Evolutionary conservation across 2,888 invertebrate genomes (phyloP), one percentile per base, ranked within the genome.

Genomic region (Phoronis australis): DNA sequence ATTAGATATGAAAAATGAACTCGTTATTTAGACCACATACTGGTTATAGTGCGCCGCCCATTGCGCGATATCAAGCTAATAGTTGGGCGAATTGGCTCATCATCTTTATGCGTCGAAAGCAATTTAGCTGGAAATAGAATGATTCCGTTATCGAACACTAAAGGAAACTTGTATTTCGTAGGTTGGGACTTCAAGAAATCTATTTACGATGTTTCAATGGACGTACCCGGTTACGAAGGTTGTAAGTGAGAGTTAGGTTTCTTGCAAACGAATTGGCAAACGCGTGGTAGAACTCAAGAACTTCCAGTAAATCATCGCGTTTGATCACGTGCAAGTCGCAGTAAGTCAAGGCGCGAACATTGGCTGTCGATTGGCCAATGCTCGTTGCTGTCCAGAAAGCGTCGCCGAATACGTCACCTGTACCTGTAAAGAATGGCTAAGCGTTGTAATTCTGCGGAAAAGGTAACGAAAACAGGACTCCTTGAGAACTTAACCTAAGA

Each of bases 241-340:
- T 99, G 82, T 99, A 99, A 18, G 99, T 99, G 68, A 99, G 85
- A 64, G 96, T 87, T 71, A 99, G 86, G 81, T 99, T 99, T 68
- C 97, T 83, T 56, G 96, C 92, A 81, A 99, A 99, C 69, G 96
- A 96, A 82, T 97, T 96, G 65, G 97, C 95, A 81, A 99, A 99
- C 60, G 97, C 94, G 80, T 96, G 95, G 82, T 99, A 99, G 83
- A 99, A 99, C 81, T 95, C 93, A 65, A 99, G 84, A 5, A 80
- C 80, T 82, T 95, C 94, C 62, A 96, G 84, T 61, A 96, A 83
- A 69, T 91, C 87, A 79, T 95, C 94, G 47, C 81, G 64, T 55
- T 97, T 97, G 80, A 99, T 99, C 74, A 95, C 93, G 82, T 99
- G 97, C 73, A 99, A 84, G 83, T 99, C 97, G 82, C 99, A 97